Evolutionary conservation across 2,888 invertebrate genomes (phyloP).

Genomic region (Leucophenga maculata): DNA sequence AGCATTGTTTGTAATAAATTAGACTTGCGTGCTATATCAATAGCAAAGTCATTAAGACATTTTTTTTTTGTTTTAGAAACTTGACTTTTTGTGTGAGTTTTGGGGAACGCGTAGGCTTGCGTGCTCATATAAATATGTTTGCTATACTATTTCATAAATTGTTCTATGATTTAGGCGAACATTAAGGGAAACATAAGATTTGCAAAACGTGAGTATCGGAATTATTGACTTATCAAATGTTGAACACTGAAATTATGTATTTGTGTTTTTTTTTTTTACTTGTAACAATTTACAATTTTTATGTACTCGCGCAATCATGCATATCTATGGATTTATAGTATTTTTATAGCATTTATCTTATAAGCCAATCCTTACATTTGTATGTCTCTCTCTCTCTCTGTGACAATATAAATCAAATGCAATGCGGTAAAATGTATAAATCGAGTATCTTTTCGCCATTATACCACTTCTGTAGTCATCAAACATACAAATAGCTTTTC

Average conservation of each 20-base stretch:
- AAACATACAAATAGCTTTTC: not conserved
- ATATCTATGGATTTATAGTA: too few relatives aligned
- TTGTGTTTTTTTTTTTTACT: not conserved
- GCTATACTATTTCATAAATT: not conserved
- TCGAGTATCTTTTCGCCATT: not conserved
- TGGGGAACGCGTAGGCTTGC: too few relatives aligned
- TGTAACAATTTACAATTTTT: not conserved
- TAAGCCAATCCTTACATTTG: not conserved
- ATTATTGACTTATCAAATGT: not conserved
- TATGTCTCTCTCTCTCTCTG: not conserved
- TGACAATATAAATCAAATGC: not conserved
- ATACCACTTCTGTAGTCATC: too few relatives aligned
- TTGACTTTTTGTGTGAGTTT: too few relatives aligned
- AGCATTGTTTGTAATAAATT: not conserved
- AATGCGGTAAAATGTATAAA: not conserved
- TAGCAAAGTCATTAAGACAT: not conserved
- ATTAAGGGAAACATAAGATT: not conserved
- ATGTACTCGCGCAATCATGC: too few relatives aligned
- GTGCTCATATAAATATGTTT: not conserved
- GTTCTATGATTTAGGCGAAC: not conserved
- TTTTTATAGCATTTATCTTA: too few relatives aligned
- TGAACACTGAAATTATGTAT: not conserved
- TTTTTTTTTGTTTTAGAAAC: too few relatives aligned
- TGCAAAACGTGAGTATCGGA: too few relatives aligned
- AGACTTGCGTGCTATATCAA: slow-evolving; percentile 5